Evolutionary conservation across 2,113 vertebrate genomes (phyloP), one percentile per base, ranked within the genome.

Genomic region (Blennius ocellaris): DNA sequence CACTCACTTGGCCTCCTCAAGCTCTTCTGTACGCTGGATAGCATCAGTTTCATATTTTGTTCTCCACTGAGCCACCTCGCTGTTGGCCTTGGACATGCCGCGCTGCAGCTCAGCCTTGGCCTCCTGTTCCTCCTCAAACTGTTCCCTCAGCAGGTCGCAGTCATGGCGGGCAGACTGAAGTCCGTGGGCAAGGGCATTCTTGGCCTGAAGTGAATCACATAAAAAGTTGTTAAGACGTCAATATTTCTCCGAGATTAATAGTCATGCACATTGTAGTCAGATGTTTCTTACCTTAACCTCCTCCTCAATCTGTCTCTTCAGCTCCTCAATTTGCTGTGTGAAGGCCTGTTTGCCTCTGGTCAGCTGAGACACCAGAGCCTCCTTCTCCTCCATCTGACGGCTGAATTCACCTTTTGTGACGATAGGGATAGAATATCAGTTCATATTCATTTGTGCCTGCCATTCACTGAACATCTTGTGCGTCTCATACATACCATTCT

Each of bases 41-140:
- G 95, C 95, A 11, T 96, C 94, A 0, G 94, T 95, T 77, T 96
- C 95, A 8, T 96, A 96, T 60, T 95, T 96, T 36, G 87, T 82
- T 80, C 95, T 95, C 95, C 95, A 96, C 81, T 95, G 94, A 78
- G 95, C 93, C 8, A 96, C 95, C 85, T 96, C 94, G 2, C 89
- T 92, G 86, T 96, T 96, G 85, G 95, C 95, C 82, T 96, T 96
- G 86, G 95, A 96, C 91, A 96, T 79, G 1, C 77, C 87, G 16
- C 94, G 80, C 85, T 96, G 95, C 61, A 96, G 90, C 76, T 96
- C 95, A 0, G 92, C 90, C 40, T 96, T 96, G 68, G 48, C 80
- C 66, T 95, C 94, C 82, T 94, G 94, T 56, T 95, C 95, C 76
- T 96, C 94, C 84, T 96, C 94, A 30, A 88, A 95, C 82, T 96